These are phyloP conservation scores for Coilia nasus DNA, from an alignment of 2,797 vertebrate genomes.

Conservation along the genomic window DNA sequence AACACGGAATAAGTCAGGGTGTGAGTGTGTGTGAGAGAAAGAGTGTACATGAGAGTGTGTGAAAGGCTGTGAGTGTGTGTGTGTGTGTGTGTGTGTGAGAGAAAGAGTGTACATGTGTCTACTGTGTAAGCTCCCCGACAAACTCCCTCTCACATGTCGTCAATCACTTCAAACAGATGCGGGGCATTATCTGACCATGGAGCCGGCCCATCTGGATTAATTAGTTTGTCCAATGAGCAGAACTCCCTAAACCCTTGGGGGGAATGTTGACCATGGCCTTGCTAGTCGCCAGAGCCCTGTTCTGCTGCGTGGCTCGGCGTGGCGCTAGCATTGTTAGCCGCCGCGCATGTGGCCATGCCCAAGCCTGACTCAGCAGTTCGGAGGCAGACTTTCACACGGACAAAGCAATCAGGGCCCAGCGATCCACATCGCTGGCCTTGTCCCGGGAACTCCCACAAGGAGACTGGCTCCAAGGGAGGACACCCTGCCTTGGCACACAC, in stretches of 20 bases:
- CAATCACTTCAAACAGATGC: slow-evolving; percentile 39
- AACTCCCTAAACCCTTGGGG: slow-evolving; percentile 34
- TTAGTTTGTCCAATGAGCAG: slow-evolving; percentile 32
- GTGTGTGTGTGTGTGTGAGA: slow-evolving; percentile 39
- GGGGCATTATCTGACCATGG: slow-evolving; percentile 39
- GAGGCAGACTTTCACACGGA: slow-evolving; percentile 33
- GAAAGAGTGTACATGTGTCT: slow-evolving; percentile 28
- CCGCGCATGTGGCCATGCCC: not conserved
- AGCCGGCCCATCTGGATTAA: slow-evolving; percentile 34
- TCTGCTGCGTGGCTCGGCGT: not conserved
- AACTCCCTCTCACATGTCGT: slow-evolving; percentile 30
- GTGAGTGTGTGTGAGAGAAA: slow-evolving; percentile 27
- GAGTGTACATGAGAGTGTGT: not conserved
- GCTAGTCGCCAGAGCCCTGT: not conserved
- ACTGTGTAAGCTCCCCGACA: slow-evolving; percentile 29
- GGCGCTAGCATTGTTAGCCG: not conserved
- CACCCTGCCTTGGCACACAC: slow-evolving; percentile 37
- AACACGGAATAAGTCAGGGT: not conserved
- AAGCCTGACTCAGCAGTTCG: slow-evolving; percentile 40
- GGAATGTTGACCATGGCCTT: slow-evolving; percentile 30
- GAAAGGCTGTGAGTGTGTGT: slow-evolving; percentile 23
- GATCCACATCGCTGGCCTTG: slow-evolving; percentile 8
- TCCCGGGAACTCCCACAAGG: slow-evolving; percentile 26
- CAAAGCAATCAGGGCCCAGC: slow-evolving; percentile 32
- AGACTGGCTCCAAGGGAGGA: slow-evolving; percentile 52